phyloP scores from a whole-genome alignment of 2,113 vertebrate species.

The Lampris incognitus region DNA sequence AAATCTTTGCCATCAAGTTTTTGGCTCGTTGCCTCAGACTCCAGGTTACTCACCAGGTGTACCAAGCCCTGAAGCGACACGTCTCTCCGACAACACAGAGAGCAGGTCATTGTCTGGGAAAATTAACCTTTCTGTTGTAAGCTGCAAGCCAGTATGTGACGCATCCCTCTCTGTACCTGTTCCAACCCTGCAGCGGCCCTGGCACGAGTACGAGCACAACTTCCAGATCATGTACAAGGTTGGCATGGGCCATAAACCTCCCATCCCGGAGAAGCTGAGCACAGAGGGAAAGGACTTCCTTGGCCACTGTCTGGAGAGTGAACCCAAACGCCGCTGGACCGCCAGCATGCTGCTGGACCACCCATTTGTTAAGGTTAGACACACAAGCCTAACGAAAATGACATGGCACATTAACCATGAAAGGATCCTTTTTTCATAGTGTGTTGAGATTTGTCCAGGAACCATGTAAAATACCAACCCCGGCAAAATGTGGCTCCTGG shows the following conservation, averaged over 20 bases:
- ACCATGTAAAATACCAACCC: too few species aligned
- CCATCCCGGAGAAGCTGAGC: constrained; percentile 95
- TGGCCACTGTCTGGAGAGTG: constrained; percentile 95
- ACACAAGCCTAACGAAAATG: too few species aligned
- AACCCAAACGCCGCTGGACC: constrained; percentile 95
- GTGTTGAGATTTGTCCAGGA: too few species aligned
- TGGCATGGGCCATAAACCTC: constrained; percentile 98
- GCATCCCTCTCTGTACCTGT: not conserved
- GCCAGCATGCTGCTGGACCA: constrained; percentile 98
- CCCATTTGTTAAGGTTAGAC: constrained; percentile 95
- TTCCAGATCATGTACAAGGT: constrained; percentile 99
- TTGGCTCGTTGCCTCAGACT: too few species aligned
- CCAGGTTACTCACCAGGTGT: not conserved
- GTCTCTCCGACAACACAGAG: too few species aligned
- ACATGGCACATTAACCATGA: too few species aligned
- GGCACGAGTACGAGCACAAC: constrained; percentile 99
- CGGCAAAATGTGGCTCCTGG: too few species aligned
- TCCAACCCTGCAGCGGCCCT: constrained; percentile 87
- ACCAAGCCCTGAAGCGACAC: not conserved
- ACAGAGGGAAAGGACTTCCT: constrained; percentile 98
- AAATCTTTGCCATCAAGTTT: too few species aligned
- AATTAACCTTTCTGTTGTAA: not conserved
- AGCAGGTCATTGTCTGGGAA: too few species aligned
- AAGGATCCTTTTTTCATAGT: too few species aligned
- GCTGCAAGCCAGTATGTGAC: not conserved